A percentile compares a stretch with the other conserved stretches of the same genome.
These are phyloP conservation scores for Drosophila lowei DNA, from an alignment of 1,140 invertebrate species.

Conservation along the genomic window DNA sequence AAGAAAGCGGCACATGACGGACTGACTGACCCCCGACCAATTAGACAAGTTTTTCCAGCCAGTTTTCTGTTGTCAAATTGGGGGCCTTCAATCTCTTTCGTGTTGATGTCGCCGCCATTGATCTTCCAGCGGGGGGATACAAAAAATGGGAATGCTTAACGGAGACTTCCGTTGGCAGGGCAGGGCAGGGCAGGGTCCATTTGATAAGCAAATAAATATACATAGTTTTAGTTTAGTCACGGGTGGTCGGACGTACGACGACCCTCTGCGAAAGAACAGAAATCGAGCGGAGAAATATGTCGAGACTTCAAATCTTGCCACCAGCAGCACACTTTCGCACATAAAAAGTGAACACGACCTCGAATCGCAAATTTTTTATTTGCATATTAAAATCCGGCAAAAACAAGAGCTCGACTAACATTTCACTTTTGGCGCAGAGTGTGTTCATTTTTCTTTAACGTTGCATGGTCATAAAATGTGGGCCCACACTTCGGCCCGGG, in stretches of 20 bases:
- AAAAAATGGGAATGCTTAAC: conserved; percentile 16
- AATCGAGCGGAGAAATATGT: no score
- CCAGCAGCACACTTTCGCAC: conserved; percentile 56
- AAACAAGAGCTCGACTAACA: conserved; percentile 14
- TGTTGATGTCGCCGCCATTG: conserved; percentile 28
- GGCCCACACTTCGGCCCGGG: no score
- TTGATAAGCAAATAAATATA: background rate
- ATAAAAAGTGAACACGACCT: conserved; percentile 44
- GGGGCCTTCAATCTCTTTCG: conserved; percentile 35
- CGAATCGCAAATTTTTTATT: conserved; percentile 57
- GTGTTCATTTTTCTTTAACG: conserved; percentile 29
- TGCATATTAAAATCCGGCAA: conserved; percentile 46
- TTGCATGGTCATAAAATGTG: no score
- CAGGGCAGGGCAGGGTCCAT: conserved; percentile 3
- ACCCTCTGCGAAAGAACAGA: no score
- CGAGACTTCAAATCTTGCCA: no score
- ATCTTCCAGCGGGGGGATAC: background rate
- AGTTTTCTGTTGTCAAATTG: conserved; percentile 41
- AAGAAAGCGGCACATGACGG: conserved; percentile 63
- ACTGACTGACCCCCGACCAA: conserved; percentile 22
- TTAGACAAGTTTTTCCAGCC: conserved; percentile 63
- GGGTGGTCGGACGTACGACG: no score
- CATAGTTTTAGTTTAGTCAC: no score
- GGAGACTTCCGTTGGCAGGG: background rate
- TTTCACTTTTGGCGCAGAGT: conserved; percentile 57